Evolutionary conservation across 2,888 invertebrate species (phyloP).

Genomic region (Tyria jacobaeae): DNA sequence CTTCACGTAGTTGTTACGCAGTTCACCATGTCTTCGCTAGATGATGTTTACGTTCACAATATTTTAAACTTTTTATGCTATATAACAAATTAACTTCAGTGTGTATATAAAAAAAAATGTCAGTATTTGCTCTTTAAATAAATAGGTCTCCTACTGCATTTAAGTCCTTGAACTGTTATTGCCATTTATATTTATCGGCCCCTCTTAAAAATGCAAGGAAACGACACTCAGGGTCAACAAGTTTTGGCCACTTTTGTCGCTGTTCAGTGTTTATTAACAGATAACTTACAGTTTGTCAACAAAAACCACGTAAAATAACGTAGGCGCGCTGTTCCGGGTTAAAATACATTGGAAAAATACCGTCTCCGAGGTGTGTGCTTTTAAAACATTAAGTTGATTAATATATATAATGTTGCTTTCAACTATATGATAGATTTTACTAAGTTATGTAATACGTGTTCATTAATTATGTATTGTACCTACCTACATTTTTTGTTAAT

Average conservation of each 20-base stretch:
- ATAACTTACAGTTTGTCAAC: not conserved
- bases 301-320: conserved; percentile 9
- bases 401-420: not conserved
- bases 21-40: no score
- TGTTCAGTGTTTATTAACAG: conserved; percentile 1
- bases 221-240: conserved; percentile 32
- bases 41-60: no score
- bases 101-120: conserved; percentile 1
- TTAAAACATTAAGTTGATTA: conserved; percentile 1
- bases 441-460: not conserved
- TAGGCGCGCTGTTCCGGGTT: conserved; percentile 22
- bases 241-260: conserved; percentile 6
- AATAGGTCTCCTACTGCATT: not conserved
- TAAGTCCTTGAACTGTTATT: conserved; percentile 8
- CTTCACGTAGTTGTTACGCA: no score
- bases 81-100: not conserved
- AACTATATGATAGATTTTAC: not conserved
- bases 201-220: conserved; percentile 18
- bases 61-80: no score
- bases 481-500: not conserved
- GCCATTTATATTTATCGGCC: conserved; percentile 10
- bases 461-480: no score
- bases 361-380: not conserved
- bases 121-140: conserved; percentile 1
- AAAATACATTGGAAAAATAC: conserved; percentile 27